Evolutionary conservation across 2,888 invertebrate species (phyloP).

Genomic region (Drosophila algonquin): DNA sequence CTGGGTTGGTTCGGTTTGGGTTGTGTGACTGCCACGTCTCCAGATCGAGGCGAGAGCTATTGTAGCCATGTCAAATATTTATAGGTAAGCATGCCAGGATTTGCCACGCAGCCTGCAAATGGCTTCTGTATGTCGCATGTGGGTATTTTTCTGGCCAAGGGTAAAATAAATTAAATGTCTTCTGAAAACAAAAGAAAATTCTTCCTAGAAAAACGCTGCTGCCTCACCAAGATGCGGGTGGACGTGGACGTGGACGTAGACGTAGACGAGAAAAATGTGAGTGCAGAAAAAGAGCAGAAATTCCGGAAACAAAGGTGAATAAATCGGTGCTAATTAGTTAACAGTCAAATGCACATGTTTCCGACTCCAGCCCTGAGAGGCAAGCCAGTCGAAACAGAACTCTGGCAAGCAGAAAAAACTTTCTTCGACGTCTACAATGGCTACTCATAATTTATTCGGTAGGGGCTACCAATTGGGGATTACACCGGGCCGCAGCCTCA

Average conservation of each 20-base stretch:
- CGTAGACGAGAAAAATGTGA: background rate
- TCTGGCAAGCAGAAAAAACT: background rate
- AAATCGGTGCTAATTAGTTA: constrained; percentile 70
- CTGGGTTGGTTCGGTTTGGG: constrained; percentile 7
- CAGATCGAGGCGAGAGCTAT: constrained; percentile 54
- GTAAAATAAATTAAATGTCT: constrained; percentile 74
- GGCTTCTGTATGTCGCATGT: constrained; percentile 40
- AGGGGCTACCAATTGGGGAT: background rate
- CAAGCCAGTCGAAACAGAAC: background rate
- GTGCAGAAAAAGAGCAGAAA: constrained; percentile 14
- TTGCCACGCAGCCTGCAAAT: constrained; percentile 67
- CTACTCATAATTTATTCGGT: background rate
- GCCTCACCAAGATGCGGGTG: constrained; percentile 6
- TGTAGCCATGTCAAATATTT: constrained; percentile 75
- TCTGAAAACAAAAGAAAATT: constrained; percentile 69
- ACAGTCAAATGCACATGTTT: constrained; percentile 68
- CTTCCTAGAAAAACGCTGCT: constrained; percentile 53
- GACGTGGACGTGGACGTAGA: constrained; percentile 9
- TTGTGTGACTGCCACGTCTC: constrained; percentile 39
- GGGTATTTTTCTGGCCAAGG: constrained; percentile 32
- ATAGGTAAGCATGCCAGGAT: constrained; percentile 71
- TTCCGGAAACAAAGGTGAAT: constrained; percentile 57
- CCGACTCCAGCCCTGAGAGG: constrained; percentile 6
- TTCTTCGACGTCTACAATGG: too few relatives aligned
- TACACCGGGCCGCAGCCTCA: too few relatives aligned